Percentiles rank a stretch among this genome's conserved stretches.
phyloP scores from a whole-genome alignment of 2,797 vertebrate genomes.

The Falco concolor region DNA sequence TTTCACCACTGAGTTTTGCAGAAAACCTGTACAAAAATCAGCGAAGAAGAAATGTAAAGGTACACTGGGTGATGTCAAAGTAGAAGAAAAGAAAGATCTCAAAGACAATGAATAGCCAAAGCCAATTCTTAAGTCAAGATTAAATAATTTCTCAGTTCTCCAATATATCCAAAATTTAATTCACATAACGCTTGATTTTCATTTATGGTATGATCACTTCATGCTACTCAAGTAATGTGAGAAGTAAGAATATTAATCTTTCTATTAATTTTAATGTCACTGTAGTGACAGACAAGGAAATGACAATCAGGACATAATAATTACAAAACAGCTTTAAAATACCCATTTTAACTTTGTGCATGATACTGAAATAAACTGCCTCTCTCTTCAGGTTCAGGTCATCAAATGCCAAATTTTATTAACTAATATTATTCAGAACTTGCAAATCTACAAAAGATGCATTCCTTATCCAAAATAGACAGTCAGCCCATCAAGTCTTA shows the following conservation, averaged over 20 bases:
- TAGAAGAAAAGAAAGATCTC: background rate
- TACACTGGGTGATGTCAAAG: background rate
- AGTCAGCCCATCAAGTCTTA: background rate
- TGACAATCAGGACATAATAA: background rate
- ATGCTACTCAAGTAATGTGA: background rate
- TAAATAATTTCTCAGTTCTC: background rate
- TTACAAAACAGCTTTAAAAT: background rate
- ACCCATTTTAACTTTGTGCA: background rate
- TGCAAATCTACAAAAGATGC: background rate
- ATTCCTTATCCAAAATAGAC: background rate
- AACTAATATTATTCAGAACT: background rate
- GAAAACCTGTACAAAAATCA: background rate
- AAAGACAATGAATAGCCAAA: background rate
- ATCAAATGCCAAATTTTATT: background rate
- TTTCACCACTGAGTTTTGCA: background rate
- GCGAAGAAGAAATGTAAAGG: background rate
- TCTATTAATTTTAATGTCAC: background rate
- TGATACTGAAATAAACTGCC: background rate
- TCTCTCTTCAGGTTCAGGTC: background rate
- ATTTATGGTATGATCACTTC: background rate
- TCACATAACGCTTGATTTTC: background rate
- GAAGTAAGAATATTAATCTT: background rate
- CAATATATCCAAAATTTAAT: background rate
- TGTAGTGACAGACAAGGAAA: background rate
- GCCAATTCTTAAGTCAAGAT: background rate